A percentile compares a stretch with the other conserved stretches of the same genome.
Evolutionary conservation across 2,888 invertebrate species (phyloP).

Genomic region (Oscheius sp.): DNA sequence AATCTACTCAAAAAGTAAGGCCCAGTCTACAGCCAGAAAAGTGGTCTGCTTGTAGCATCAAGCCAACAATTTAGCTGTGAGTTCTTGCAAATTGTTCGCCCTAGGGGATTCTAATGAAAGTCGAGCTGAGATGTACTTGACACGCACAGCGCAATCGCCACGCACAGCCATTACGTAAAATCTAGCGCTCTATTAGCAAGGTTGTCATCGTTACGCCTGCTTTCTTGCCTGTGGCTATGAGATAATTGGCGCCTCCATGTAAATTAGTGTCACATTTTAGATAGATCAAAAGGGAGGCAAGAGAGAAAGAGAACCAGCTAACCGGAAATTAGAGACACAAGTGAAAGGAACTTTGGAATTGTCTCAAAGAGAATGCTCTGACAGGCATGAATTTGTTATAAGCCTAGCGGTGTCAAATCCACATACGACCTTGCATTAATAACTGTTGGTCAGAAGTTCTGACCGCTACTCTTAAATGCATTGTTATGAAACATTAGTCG

Average conservation of each 20-base stretch:
- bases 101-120: slow-evolving; percentile 28
- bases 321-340: not conserved
- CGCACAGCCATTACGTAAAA: slow-evolving; percentile 11
- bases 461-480: too few relatives aligned
- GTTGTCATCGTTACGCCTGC: slow-evolving; percentile 22
- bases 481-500: too few relatives aligned
- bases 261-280: too few relatives aligned
- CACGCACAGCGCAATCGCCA: slow-evolving; percentile 29
- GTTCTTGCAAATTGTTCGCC: slow-evolving; percentile 29
- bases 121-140: slow-evolving; percentile 28
- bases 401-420: not conserved
- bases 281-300: too few relatives aligned
- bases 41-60: not conserved
- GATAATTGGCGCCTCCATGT: too few relatives aligned
- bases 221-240: too few relatives aligned
- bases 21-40: not conserved
- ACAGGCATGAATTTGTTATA: not conserved
- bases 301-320: not conserved
- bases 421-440: too few relatives aligned
- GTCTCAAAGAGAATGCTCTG: not conserved
- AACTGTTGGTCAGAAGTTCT: too few relatives aligned
- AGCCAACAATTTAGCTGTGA: slow-evolving; percentile 21
- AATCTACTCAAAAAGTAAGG: not conserved
- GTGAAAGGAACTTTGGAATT: not conserved
- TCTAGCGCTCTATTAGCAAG: not conserved